Conservation (phyloP, 2,797 vertebrate genomes). For the Emydoidea blandingii region DNA sequence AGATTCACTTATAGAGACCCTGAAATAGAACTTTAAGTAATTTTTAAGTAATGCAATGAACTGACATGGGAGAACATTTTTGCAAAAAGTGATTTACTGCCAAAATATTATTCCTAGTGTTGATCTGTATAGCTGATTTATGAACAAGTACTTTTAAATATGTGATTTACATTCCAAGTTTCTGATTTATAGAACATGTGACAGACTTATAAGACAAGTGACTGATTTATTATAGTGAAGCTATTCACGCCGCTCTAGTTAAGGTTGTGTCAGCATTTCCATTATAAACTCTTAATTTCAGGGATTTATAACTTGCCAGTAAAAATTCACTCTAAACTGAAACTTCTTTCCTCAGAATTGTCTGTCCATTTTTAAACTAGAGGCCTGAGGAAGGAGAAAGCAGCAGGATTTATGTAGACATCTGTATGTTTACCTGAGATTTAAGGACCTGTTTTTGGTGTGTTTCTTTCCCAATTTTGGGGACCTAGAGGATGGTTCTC, state of each 20-base stretch:
- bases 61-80: neutral
- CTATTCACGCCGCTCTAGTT: constrained; percentile 4
- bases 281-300: constrained; percentile 35
- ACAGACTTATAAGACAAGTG: neutral
- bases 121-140: constrained; percentile 60
- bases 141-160: constrained; percentile 25
- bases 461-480: neutral
- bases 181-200: constrained; percentile 47
- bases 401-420: neutral
- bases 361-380: neutral
- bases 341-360: constrained; percentile 27
- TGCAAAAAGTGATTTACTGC: constrained; percentile 34
- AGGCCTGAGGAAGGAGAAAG: neutral
- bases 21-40: constrained; percentile 12
- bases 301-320: constrained; percentile 30
- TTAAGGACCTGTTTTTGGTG: neutral
- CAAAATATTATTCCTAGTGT: constrained; percentile 48
- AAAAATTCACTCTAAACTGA: constrained; percentile 42
- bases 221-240: constrained; percentile 37
- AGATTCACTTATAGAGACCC: neutral
- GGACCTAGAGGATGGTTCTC: neutral
- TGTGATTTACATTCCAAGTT: constrained; percentile 50
- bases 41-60: constrained; percentile 19
- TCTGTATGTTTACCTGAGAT: neutral
- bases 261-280: constrained; percentile 18